Evolutionary conservation across 2,888 invertebrate genomes (phyloP).

Genomic region (Pachycephus smyrnensis): DNA sequence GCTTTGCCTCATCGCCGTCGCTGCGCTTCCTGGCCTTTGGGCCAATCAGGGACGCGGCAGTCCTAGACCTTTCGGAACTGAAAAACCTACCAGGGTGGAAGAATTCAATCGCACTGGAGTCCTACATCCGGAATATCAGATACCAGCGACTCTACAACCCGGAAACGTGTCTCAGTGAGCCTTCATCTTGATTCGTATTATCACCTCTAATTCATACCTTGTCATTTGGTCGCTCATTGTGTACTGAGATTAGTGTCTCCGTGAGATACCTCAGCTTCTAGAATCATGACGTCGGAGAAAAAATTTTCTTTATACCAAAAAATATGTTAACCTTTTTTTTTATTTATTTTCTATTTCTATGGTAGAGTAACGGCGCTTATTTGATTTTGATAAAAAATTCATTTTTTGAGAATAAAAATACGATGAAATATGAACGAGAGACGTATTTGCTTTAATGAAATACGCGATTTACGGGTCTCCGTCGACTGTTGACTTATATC

Average conservation of each 20-base stretch:
- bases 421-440: background rate
- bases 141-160: constrained; percentile 59
- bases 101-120: constrained; percentile 62
- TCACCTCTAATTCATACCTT: background rate
- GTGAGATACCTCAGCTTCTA: background rate
- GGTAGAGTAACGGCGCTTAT: background rate
- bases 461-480: background rate
- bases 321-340: background rate
- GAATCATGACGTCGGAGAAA: background rate
- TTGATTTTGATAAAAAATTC: background rate
- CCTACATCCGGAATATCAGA: constrained; percentile 64
- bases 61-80: constrained; percentile 55
- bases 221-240: background rate
- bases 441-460: background rate
- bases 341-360: constrained; percentile 11
- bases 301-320: background rate
- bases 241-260: background rate
- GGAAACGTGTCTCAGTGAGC: constrained; percentile 63
- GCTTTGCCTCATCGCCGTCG: constrained; percentile 24
- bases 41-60: constrained; percentile 35
- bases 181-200: constrained; percentile 14
- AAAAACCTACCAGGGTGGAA: constrained; percentile 54
- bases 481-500: background rate
- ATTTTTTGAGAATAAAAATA: background rate
- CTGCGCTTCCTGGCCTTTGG: constrained; percentile 17